Base-by-base conservation (phyloP, 2,888 invertebrate genomes). In the Diarsia mendica region DNA sequence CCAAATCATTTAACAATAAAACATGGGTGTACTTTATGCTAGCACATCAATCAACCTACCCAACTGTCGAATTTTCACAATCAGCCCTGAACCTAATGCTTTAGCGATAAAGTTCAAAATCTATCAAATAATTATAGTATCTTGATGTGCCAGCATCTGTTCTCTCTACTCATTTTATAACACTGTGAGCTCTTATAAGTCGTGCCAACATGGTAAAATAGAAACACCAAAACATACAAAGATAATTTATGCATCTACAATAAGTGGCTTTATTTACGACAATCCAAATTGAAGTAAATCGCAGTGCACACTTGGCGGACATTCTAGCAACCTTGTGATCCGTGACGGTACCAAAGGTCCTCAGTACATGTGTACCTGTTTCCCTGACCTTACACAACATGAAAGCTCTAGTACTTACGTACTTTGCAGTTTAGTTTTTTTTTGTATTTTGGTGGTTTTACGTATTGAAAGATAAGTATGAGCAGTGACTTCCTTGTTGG, bases 261-360 rank as follows among this genome's bases (percentile, higher is more conserved):
- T 82, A 77, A 82, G 76, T 76, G 77, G 82, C 51, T 51, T 75
- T 82, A 53, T 82, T 77, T 76, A 48, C 83, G 28, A 77, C 33
- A 67, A 20, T 13, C 13, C 13, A 28, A 67, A 68, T 55, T 70
- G 48, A 69, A 65, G 80, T 66, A 46, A 67, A 51, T 69, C 61
- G 68, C 46, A 51, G 53, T 44, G 23, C 58, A n/a, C 55, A 65
- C 66, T n/a, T 39, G 23, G 69, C 33, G 53, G 28, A 81, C 75
- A 64, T 67, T 82, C 77, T 72, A 82, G 71, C 33, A 60, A 60
- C 85, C 83, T 82, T 85, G 82, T 49, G 68, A 69, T 69, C 77
- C 5, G 71, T 67, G 68, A 55, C 67, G 70, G 20, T 60, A 23
- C 8, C 18, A 6, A 23, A 46, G 49, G 20, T 13, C 33, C 18